phyloP scores from a whole-genome alignment of 2,113 vertebrate genomes.

The Salminus brasiliensis region DNA sequence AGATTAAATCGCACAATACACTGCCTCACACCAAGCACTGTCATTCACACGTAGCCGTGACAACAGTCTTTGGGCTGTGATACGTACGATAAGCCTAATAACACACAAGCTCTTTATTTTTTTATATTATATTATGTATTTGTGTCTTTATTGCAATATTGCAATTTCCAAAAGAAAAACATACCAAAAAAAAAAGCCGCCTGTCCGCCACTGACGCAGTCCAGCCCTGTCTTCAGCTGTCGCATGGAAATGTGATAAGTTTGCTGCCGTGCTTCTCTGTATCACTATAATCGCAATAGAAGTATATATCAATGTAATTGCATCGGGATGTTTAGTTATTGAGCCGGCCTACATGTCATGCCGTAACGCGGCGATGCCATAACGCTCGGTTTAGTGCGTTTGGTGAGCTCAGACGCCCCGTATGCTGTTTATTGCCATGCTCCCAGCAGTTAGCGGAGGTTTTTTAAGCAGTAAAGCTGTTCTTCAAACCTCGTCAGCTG shows the following conservation, averaged over 20 bases:
- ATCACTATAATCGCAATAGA: no score
- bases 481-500: conserved; percentile 30
- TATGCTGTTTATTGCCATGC: conserved; percentile 5
- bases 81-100: background rate
- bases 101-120: background rate
- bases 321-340: no score
- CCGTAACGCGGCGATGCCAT: background rate
- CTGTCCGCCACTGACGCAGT: background rate
- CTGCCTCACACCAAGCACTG: conserved; percentile 21
- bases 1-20: conserved; percentile 33
- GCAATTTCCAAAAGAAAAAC: background rate
- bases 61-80: background rate
- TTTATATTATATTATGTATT: background rate
- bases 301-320: no score
- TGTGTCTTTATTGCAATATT: background rate
- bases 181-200: no score
- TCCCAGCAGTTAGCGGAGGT: background rate
- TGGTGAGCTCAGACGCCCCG: background rate
- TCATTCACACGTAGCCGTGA: conserved; percentile 6
- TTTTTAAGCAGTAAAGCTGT: conserved; percentile 38
- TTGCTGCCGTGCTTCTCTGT: background rate
- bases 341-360: background rate
- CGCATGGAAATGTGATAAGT: background rate
- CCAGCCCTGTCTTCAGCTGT: background rate
- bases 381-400: background rate